Evolutionary conservation across 2,888 invertebrate species (phyloP).

Genomic region (Cheilosia vulpina): DNA sequence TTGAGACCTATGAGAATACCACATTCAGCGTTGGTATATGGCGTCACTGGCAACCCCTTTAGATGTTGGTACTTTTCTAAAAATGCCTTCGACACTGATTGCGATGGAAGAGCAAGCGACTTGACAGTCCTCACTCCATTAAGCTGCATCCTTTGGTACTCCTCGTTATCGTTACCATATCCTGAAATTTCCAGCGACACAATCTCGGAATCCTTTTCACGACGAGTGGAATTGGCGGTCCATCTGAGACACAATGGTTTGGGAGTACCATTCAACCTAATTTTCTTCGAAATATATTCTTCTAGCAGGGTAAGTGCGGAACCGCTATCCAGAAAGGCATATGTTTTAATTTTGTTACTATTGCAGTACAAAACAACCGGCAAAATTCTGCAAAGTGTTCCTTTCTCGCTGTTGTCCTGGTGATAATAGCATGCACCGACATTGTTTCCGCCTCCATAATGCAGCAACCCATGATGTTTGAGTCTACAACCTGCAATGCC

Average conservation of each 20-base stretch:
- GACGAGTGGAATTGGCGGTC: constrained; percentile 35
- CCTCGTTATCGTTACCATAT: neutral
- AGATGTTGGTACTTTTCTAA: constrained; percentile 18
- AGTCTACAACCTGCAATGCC: constrained; percentile 14
- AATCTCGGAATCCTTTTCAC: constrained; percentile 14
- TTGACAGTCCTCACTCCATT: constrained; percentile 45
- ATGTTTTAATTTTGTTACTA: constrained; percentile 6
- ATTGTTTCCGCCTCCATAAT: neutral
- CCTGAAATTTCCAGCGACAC: constrained; percentile 16
- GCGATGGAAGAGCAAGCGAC: constrained; percentile 1
- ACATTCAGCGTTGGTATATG: constrained; percentile 23
- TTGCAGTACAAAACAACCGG: constrained; percentile 25
- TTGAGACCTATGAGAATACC: constrained; percentile 27
- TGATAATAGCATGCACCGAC: constrained; percentile 7
- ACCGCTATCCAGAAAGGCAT: constrained; percentile 6
- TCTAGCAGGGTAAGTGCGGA: constrained; percentile 29
- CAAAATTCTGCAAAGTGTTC: constrained; percentile 16
- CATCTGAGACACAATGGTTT: constrained; percentile 33
- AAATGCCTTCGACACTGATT: constrained; percentile 7
- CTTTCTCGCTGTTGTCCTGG: constrained; percentile 3
- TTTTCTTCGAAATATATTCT: neutral
- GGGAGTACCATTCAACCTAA: neutral
- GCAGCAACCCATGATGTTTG: constrained; percentile 16
- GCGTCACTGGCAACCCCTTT: constrained; percentile 3
- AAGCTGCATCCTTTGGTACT: constrained; percentile 1